Conservation (phyloP, 2,113 vertebrate species). For the Malurus cyaneus region DNA sequence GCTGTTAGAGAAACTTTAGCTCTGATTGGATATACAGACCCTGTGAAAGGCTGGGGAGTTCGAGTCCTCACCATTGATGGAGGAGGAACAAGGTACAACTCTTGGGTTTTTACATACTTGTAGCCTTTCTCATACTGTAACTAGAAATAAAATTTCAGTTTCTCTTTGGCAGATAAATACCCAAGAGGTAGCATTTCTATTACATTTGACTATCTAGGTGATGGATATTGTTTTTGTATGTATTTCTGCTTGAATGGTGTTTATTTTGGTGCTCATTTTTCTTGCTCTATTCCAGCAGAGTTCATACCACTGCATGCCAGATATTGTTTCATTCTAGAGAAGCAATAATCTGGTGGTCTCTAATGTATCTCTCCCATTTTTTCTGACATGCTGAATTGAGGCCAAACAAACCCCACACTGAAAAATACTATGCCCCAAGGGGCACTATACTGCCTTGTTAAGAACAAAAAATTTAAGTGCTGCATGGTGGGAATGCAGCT, state of each 20-base stretch:
- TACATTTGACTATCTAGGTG: not conserved
- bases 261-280: not conserved
- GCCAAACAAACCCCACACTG: not conserved
- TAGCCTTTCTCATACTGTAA: not conserved
- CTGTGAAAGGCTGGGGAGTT: constrained; percentile 89
- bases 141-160: not conserved
- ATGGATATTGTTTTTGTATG: not conserved
- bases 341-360: not conserved
- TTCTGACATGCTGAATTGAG: not conserved
- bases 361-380: not conserved
- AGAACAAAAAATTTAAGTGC: not conserved
- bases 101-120: not conserved
- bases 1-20: constrained; percentile 89
- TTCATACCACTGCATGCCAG: not conserved
- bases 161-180: not conserved
- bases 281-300: not conserved
- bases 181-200: not conserved
- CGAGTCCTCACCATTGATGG: constrained; percentile 91
- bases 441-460: not conserved
- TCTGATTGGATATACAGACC: constrained; percentile 87
- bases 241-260: not conserved
- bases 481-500: not conserved
- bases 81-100: constrained; percentile 90
- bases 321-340: not conserved
- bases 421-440: not conserved